Base-by-base conservation (phyloP, 23 tunicate genomes). In the Ascidia mentula region DNA sequence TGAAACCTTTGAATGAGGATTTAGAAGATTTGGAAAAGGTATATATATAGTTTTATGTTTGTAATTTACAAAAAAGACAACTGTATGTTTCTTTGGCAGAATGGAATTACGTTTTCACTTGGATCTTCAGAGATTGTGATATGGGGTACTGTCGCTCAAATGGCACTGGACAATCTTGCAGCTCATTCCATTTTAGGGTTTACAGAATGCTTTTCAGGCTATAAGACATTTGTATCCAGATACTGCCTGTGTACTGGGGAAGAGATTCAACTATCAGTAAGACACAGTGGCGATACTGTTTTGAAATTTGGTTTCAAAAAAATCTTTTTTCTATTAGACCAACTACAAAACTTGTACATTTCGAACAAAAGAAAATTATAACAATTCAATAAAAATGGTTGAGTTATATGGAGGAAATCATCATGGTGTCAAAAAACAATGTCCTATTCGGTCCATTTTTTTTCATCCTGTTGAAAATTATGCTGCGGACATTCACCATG, bases 401-500 rank as follows among this genome's bases (percentile, higher is more conserved):
- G 65, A 53, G 65, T 53, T 28, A 53, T 53, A 53, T 53, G 65
- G 65, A 53, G 65, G 65, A 53, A 6, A 53, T 53, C 65, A 53
- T 53, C 65, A 53, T 53, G 65, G 65, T 53, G 65, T 53, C 65
- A 53, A 53, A 53, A 6, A 53, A 53, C 65, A 53, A 9, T 53
- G 65, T 53, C 65, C 65, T 53, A 53, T 53, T 53, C 7, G 65
- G 65, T 53, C 65, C 65, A 53, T 53, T 53, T 53, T 53, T 53
- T 53, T 53, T 53, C 65, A 53, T 53, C 65, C 65, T 53, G 65
- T 53, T 53, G 65, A 53, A 53, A 53, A 53, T 53, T 53, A 5
- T 53, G 65, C 65, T 53, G 65, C 65, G 65, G 65, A 53, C 65
- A 53, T 53, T 53, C 65, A 53, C 65, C 65, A 53, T 53, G 65